These are phyloP conservation scores for Brachionus asplanchnoidis DNA, from an alignment of 1,140 invertebrate species.

Conservation along the genomic window DNA sequence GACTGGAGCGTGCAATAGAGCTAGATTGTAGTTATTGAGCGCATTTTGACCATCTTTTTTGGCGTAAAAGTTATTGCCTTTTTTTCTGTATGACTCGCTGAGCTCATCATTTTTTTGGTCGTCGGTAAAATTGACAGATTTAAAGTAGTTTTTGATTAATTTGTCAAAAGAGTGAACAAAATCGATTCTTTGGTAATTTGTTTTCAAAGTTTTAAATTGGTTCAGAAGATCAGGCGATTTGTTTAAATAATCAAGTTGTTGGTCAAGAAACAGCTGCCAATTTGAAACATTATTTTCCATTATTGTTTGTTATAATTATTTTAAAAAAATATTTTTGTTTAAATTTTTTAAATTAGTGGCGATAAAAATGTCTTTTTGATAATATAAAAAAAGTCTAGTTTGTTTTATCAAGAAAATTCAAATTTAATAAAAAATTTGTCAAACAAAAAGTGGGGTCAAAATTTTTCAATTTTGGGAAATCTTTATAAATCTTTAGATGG, in stretches of 20 bases:
- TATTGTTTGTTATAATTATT: background rate
- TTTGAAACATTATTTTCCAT: background rate
- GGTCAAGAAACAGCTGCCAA: background rate
- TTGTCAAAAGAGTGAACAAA: background rate
- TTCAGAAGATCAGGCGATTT: background rate
- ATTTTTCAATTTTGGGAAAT: no score
- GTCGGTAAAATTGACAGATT: background rate
- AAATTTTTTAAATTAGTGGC: background rate
- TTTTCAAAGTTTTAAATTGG: background rate
- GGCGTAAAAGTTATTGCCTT: background rate
- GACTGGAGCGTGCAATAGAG: background rate
- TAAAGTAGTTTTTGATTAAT: background rate
- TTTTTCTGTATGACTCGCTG: background rate
- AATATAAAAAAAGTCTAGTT: background rate
- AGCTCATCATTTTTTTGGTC: background rate
- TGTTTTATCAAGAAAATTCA: no score
- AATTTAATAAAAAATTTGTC: no score
- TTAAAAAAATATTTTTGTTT: background rate
- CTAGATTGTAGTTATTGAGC: background rate
- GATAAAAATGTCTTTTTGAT: background rate
- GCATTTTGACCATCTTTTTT: slow-evolving; percentile 13
- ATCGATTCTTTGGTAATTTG: background rate
- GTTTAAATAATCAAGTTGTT: background rate
- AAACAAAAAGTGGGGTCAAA: no score
- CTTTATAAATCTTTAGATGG: no score